Evolutionary conservation across 2,888 invertebrate species (phyloP).

Genomic region (Dryocosmus kuriphilus): DNA sequence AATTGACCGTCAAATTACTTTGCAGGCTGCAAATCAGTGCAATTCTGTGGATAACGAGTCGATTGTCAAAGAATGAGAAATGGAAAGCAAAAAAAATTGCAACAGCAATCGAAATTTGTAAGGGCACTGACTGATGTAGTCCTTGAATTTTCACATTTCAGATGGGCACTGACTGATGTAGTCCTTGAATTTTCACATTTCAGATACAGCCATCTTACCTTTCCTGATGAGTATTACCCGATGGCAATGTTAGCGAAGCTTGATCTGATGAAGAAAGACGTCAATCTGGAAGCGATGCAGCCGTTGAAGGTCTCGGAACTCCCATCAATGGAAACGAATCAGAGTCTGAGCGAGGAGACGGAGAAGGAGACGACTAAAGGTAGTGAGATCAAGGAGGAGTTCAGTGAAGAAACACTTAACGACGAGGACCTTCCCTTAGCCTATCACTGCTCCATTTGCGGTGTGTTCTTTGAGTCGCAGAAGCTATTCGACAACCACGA

Average conservation of each 20-base stretch:
- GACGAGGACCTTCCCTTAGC: slow-evolving; percentile 69
- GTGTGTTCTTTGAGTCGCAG: slow-evolving; percentile 66
- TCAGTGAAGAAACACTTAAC: slow-evolving; percentile 53
- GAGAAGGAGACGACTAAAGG: slow-evolving; percentile 43
- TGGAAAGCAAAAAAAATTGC: slow-evolving; percentile 38
- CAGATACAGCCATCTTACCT: slow-evolving; percentile 70
- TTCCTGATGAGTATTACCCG: slow-evolving; percentile 68
- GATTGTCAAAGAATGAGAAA: slow-evolving; percentile 48
- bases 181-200: slow-evolving; percentile 71
- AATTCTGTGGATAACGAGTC: slow-evolving; percentile 52
- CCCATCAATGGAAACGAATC: slow-evolving; percentile 25
- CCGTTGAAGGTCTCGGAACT: not conserved
- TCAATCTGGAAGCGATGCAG: slow-evolving; percentile 35
- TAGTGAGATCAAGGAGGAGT: slow-evolving; percentile 44
- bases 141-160: slow-evolving; percentile 73
- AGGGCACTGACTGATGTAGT: slow-evolving; percentile 64
- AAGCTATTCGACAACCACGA: slow-evolving; percentile 66
- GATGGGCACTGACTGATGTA: slow-evolving; percentile 67
- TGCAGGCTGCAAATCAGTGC: slow-evolving; percentile 46
- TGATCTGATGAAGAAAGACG: slow-evolving; percentile 68
- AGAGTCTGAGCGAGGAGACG: slow-evolving; percentile 40
- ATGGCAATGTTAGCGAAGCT: slow-evolving; percentile 70
- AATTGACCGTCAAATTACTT: slow-evolving; percentile 10
- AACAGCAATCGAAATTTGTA: slow-evolving; percentile 42
- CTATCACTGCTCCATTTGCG: slow-evolving; percentile 69